Evolutionary conservation across 2,888 invertebrate species (phyloP).

Genomic region (Netelia melanura): DNA sequence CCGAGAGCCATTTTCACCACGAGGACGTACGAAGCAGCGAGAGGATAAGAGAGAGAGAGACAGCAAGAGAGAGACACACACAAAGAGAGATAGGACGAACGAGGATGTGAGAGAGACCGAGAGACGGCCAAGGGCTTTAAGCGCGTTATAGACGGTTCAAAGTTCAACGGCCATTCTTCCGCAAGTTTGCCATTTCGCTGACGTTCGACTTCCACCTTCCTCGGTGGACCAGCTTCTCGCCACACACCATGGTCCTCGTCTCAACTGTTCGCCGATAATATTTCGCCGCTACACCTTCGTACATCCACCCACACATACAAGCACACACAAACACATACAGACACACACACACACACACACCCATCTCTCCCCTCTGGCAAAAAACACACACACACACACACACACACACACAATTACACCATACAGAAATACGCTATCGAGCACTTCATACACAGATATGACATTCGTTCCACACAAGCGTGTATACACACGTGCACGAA

Average conservation of each 20-base stretch:
- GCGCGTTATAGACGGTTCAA: conserved; percentile 70
- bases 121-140: conserved; percentile 47
- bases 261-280: conserved; percentile 66
- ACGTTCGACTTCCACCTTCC: conserved; percentile 66
- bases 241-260: conserved; percentile 8
- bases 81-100: background rate
- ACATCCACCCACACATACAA: background rate
- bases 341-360: background rate
- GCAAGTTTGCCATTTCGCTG: conserved; percentile 72
- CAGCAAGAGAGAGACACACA: background rate
- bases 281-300: conserved; percentile 62
- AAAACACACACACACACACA: background rate
- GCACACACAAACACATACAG: background rate
- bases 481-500: too few relatives aligned
- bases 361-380: background rate
- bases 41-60: background rate
- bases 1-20: background rate
- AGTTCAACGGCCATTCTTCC: conserved; percentile 71
- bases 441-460: too few relatives aligned
- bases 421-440: too few relatives aligned
- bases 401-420: background rate
- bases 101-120: background rate
- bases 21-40: background rate
- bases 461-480: too few relatives aligned
- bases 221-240: conserved; percentile 25